Base-by-base conservation (phyloP, 2,888 invertebrate genomes). In the Eupithecia exiguata region DNA sequence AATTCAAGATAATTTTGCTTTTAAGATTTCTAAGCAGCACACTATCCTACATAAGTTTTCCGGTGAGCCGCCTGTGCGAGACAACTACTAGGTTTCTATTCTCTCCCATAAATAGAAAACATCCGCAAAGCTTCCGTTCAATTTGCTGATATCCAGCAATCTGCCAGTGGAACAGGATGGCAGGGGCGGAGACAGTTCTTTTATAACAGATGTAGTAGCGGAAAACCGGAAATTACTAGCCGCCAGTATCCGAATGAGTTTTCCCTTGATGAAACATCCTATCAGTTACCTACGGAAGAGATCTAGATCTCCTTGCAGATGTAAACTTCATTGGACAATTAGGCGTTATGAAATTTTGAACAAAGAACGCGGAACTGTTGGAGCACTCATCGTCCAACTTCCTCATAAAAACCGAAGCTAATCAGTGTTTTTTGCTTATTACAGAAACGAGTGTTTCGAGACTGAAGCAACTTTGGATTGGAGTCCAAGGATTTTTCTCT, bases 211-310 rank as follows among this genome's bases (percentile, higher is more conserved):
- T 75, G 80, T 77, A 80, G 67, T 72, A 53, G 75, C 81, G 82
- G 80, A 81, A 82, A 76, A 76, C 75, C 82, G 87, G 89, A 89
- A 84, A 88, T 89, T 87, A 84, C 83, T 83, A 80, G 87, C 88
- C 86, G 86, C 83, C 79, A 81, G 79, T 80, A 80, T 77, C 80
- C 77, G 74, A 78, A 81, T 76, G 74, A 71, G 77, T 71, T 71
- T 80, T 71, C 72, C 76, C 76, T 63, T 74, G 77, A 79, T 80
- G 70, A 76, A 75, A 76, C 66, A 78, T 74, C 72, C 71, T 79
- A 68, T 69, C 70, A 69, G 66, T 25, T 58, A 21, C 58, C 25
- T 53, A 76, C 71, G 75, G 72, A 79, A 78, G 35, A 63, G 63
- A 65, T 53, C 70, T 38, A 74, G 71, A 74, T 72, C 67, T 62